phyloP scores from a whole-genome alignment of 2,888 invertebrate genomes.

The Synanthedon tipuliformis region DNA sequence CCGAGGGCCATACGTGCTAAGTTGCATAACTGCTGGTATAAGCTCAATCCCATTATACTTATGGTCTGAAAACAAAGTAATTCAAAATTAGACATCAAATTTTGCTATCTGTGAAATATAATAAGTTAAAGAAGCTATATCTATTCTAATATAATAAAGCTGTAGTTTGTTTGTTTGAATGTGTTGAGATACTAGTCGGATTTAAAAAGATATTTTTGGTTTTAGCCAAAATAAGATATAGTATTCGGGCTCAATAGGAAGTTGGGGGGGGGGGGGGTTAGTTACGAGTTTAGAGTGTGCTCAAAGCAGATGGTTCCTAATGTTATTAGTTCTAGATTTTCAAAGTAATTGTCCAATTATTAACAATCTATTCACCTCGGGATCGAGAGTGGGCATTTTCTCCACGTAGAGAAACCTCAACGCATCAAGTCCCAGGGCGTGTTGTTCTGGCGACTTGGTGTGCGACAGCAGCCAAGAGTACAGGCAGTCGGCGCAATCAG shows the following conservation, averaged over 20 bases:
- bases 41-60: conserved; percentile 89
- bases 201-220: too few species aligned
- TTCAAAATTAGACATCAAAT: not conserved
- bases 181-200: too few species aligned
- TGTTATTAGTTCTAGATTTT: too few species aligned
- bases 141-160: too few species aligned
- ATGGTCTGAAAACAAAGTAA: conserved; percentile 67
- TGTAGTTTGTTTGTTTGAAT: too few species aligned
- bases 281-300: too few species aligned
- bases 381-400: conserved; percentile 88
- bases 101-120: not conserved
- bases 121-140: too few species aligned
- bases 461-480: conserved; percentile 95
- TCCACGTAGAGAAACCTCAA: conserved; percentile 87
- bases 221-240: too few species aligned
- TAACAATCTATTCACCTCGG: conserved; percentile 67
- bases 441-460: conserved; percentile 91
- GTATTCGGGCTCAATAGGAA: too few species aligned
- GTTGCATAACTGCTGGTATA: conserved; percentile 92
- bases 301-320: too few species aligned
- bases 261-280: too few species aligned
- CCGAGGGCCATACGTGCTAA: conserved; percentile 85
- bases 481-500: conserved; percentile 84
- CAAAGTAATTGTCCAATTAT: too few species aligned
- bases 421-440: conserved; percentile 89